Evolutionary conservation across 2,797 vertebrate genomes (phyloP).

Genomic region (Thamnophis elegans): DNA sequence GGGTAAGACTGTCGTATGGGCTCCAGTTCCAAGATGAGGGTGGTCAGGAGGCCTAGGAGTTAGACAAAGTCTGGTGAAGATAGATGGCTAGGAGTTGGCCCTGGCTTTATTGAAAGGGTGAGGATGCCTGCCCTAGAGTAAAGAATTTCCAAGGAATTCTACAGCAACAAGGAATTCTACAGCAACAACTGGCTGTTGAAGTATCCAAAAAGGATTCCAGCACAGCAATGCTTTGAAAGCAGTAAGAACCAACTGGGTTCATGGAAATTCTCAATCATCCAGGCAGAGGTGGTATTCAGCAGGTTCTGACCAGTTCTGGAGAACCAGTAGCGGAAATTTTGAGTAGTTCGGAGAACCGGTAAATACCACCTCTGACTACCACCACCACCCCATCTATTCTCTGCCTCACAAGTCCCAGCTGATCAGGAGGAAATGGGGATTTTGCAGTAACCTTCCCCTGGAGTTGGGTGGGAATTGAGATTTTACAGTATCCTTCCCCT

Average conservation of each 20-base stretch:
- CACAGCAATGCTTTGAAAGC: not conserved
- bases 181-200: not conserved
- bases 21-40: accelerated
- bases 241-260: not conserved
- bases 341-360: no score
- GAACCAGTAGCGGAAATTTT: no score
- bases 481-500: no score
- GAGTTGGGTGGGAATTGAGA: no score
- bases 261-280: not conserved
- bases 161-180: not conserved
- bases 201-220: not conserved
- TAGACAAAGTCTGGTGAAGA: not conserved
- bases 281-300: no score
- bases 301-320: no score
- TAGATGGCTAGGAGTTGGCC: not conserved
- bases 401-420: no score
- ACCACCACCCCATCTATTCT: no score
- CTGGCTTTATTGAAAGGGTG: not conserved
- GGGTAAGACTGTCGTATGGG: slow-evolving; percentile 72
- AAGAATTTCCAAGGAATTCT: not conserved
- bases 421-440: no score
- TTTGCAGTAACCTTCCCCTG: no score
- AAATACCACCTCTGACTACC: no score
- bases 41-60: not conserved
- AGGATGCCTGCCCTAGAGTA: not conserved